Conservation (phyloP, 64 coral and sea anemone species). For the Montipora capricornis region DNA sequence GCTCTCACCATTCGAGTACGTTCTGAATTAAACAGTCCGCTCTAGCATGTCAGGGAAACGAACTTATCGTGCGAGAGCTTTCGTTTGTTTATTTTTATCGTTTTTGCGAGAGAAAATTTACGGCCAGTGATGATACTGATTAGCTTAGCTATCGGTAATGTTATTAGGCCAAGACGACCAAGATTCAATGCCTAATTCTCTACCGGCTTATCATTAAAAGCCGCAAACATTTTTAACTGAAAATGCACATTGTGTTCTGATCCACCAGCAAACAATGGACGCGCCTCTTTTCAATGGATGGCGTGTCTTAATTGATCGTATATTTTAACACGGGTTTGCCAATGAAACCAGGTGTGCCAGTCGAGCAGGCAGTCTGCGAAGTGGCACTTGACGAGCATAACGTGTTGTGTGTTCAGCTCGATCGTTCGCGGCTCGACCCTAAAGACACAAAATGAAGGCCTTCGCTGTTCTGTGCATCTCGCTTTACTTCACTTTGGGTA, state of each 20-base stretch:
- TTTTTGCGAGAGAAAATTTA: neutral
- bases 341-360: neutral
- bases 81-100: neutral
- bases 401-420: neutral
- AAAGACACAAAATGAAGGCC: slow-evolving; percentile 29
- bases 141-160: neutral
- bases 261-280: neutral
- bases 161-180: neutral
- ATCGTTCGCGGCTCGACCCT: neutral
- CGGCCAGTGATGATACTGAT: neutral
- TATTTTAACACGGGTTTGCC: slow-evolving; percentile 23
- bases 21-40: neutral
- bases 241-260: neutral
- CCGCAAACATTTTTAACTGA: neutral
- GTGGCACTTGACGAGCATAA: neutral
- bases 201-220: neutral
- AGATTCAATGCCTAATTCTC: neutral
- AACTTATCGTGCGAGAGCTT: neutral
- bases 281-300: neutral
- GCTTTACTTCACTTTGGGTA: slow-evolving; percentile 20
- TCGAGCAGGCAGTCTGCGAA: neutral
- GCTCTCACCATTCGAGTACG: neutral
- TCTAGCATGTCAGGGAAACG: neutral
- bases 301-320: neutral
- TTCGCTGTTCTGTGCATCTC: neutral